Base-by-base conservation (phyloP, 2,113 vertebrate genomes). In the Centropus unirufus region DNA sequence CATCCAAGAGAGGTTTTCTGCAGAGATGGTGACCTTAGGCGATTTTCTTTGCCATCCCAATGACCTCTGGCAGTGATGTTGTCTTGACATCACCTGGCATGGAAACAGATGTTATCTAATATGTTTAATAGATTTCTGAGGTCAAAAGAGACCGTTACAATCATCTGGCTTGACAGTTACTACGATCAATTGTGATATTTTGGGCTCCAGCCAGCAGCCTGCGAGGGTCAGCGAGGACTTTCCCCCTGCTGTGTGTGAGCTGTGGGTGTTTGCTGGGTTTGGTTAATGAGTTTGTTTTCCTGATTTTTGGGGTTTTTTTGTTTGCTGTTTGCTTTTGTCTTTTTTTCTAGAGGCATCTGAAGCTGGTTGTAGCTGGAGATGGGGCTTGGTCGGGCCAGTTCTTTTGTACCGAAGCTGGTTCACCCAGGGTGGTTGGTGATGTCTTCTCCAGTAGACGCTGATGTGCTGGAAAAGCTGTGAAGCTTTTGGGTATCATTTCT, bases 381-480 rank as follows among this genome's bases (percentile, higher is more conserved):
- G 21, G 24, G 14, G 8, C 67, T 27, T 1, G 0, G 46, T 20
- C 34, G 21, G 30, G 9, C 47, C 36, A 0, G 1, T 27, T 34
- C 46, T 58, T 1, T 0, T 16, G 21, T 27, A 10, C 19, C 29
- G 59, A 14, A 61, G 7, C 14, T 0, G 1, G 7, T 58, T 77
- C 24, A 12, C 20, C 20, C 0, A 0, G 3, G 19, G 15, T n/a
- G n/a, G n/a, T n/a, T 47, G 61, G 40, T 62, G n/a, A 32, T 34
- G 30, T 29, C 69, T 80, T 58, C 61, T 89, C 47, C 16, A 20
- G 22, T 51, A 66, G 75, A 22, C n/a, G 58, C 16, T 47, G 17
- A 40, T 6, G 7, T 22, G 24, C 26, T 55, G 34, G 14, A 8
- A 34, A 61, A 62, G 49, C 36, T 46, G 74, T 34, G 68, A 47